Evolutionary conservation across 1,140 invertebrate genomes (phyloP), one percentile per base, ranked within the genome.

Genomic region (roundworm (Caenorhabditis elegans)): DNA sequence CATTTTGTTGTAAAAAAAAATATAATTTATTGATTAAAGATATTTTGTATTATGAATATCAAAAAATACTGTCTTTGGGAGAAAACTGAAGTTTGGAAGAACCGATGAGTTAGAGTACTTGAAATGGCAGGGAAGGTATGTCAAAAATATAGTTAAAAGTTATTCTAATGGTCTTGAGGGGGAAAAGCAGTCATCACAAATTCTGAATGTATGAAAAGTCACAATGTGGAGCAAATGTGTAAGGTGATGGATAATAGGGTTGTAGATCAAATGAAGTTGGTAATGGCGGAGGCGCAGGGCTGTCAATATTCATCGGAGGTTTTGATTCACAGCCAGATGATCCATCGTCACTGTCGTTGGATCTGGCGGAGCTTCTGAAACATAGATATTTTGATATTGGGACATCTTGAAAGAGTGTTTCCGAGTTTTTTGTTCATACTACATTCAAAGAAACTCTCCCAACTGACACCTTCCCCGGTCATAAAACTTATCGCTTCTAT

Each of bases 71-170:
- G 49, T 6, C 17, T 60, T 8, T 26, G 19, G 5, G 11, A 48
- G 22, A 53, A 34, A 31, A 70, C 28, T 31, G 28, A 70, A 11
- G 39, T n/a, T n/a, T n/a, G 22, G 13, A 39, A 39, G 26, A 24
- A 10, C 34, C 4, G n/a, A 22, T 39, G 3, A 43, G 17, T 43
- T 22, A 39, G 2, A 43, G 39, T 70, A 70, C 60, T 39, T 70
- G 60, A 70, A 70, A 70, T 70, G 60, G 60, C 60, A 70, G 60
- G 34, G 34, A 8, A 34, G 34, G 60, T 70, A 70, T 70, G 60
- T 70, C 34, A 36, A 39, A 70, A 39, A 8, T 43, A 15, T 15
- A 43, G 15, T 43, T 5, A 43, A 34, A 34, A 26, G 10, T 26
- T 26, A 26, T 26, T 10, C 19, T 11, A 26, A 24, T 28, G n/a